These are phyloP conservation scores for Brachionus rotundiformis DNA, from an alignment of 1,140 invertebrate genomes.

Conservation along the genomic window DNA sequence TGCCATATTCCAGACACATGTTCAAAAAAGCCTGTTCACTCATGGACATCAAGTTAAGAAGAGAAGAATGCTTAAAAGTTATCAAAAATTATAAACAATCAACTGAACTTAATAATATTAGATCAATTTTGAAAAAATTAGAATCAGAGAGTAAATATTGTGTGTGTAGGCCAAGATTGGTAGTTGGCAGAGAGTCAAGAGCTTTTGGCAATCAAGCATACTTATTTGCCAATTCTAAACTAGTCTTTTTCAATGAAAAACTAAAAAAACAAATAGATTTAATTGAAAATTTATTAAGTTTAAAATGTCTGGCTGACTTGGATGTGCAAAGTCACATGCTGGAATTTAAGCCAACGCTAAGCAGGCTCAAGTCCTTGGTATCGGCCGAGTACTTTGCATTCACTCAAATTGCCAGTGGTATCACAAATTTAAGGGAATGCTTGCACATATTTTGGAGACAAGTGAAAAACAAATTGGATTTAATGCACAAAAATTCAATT, in stretches of 20 bases:
- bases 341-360: not conserved
- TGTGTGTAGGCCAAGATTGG: not conserved
- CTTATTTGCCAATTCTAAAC: not conserved
- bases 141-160: not conserved
- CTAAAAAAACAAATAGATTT: not conserved
- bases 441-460: not conserved
- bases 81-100: not conserved
- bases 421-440: not conserved
- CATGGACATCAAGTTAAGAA: not conserved
- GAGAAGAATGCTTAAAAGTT: not conserved
- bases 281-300: not conserved
- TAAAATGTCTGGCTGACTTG: not conserved
- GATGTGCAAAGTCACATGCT: not conserved
- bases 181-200: slow-evolving; percentile 29
- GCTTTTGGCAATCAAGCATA: slow-evolving; percentile 17
- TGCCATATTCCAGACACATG: not conserved
- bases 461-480: not conserved
- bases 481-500: not conserved
- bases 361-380: not conserved
- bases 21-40: not conserved
- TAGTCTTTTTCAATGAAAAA: not conserved
- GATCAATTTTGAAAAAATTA: not conserved
- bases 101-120: not conserved
- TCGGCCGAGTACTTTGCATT: not conserved
- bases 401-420: not conserved